phyloP scores from a whole-genome alignment of 1,140 invertebrate genomes.

The Drosophila nannoptera region DNA sequence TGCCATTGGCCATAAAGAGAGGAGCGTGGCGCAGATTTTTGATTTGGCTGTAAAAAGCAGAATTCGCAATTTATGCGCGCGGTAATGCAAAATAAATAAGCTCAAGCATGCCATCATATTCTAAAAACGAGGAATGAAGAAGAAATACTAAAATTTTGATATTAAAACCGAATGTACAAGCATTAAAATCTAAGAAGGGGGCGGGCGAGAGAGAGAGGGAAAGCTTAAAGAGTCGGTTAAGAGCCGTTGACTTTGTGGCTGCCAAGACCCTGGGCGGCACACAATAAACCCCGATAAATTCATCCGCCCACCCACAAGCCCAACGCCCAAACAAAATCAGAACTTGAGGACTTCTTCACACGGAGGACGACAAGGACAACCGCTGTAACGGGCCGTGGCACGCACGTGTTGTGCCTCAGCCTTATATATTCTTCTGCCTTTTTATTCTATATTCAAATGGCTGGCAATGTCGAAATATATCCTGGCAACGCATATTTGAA shows the following conservation, averaged over 20 bases:
- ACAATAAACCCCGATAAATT: conserved; percentile 76
- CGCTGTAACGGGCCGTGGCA: conserved; percentile 15
- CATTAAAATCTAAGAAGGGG: background rate
- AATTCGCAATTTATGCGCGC: conserved; percentile 42
- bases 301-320: conserved; percentile 33
- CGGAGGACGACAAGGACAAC: conserved; percentile 29
- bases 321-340: conserved; percentile 52
- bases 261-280: conserved; percentile 63
- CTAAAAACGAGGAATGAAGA: background rate
- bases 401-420: conserved; percentile 13
- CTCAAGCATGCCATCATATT: conserved; percentile 43
- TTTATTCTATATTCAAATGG: conserved; percentile 42
- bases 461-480: conserved; percentile 55
- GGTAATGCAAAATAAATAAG: conserved; percentile 60
- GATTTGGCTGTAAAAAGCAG: conserved; percentile 37
- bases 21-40: conserved; percentile 43
- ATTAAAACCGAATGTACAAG: conserved; percentile 13
- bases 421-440: background rate
- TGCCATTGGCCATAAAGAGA: conserved; percentile 22
- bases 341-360: conserved; percentile 72
- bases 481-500: conserved; percentile 72
- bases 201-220: too few species aligned
- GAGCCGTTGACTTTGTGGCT: conserved; percentile 1
- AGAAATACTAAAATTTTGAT: conserved; percentile 4
- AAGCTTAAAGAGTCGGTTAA: too few species aligned